A percentile compares a stretch with the other conserved stretches of the same genome.
Conservation (phyloP, 2,888 invertebrate genomes). For the Hydroisotoma schaefferi region DNA sequence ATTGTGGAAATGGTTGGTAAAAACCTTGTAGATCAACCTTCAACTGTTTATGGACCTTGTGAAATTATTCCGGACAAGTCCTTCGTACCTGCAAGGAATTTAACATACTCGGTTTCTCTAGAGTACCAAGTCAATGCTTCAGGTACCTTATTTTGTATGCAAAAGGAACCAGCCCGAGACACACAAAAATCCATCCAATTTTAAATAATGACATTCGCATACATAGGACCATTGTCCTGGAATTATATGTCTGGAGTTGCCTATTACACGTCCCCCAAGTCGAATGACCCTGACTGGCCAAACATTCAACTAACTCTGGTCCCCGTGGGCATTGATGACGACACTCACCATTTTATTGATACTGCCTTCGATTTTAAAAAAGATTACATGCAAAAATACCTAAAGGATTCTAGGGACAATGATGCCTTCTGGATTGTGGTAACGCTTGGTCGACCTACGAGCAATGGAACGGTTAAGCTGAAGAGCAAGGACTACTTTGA, state of each 20-base stretch:
- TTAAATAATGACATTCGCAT: not conserved
- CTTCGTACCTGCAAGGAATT: not conserved
- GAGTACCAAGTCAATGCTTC: constrained; percentile 3
- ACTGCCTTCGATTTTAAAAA: not conserved
- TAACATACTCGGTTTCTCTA: not conserved
- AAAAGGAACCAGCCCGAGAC: not conserved
- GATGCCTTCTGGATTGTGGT: not conserved
- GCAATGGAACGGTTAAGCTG: not conserved
- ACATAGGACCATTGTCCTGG: not conserved
- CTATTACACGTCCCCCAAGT: not conserved
- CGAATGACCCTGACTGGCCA: not conserved
- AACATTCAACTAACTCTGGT: constrained; percentile 1
- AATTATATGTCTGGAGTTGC: not conserved
- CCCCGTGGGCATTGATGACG: not conserved
- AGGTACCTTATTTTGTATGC: not conserved
- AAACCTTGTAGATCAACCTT: constrained; percentile 5
- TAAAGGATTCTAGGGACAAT: not conserved
- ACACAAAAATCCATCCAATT: not conserved
- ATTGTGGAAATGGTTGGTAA: not conserved
- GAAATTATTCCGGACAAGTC: not conserved
- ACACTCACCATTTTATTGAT: not conserved
- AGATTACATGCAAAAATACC: not conserved
- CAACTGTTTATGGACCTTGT: not conserved
- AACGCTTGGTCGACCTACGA: not conserved
- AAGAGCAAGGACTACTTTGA: not conserved